Percentiles rank a stretch among this genome's conserved stretches.
Conservation (phyloP, 1,140 invertebrate species). For the Papilio machaon region DNA sequence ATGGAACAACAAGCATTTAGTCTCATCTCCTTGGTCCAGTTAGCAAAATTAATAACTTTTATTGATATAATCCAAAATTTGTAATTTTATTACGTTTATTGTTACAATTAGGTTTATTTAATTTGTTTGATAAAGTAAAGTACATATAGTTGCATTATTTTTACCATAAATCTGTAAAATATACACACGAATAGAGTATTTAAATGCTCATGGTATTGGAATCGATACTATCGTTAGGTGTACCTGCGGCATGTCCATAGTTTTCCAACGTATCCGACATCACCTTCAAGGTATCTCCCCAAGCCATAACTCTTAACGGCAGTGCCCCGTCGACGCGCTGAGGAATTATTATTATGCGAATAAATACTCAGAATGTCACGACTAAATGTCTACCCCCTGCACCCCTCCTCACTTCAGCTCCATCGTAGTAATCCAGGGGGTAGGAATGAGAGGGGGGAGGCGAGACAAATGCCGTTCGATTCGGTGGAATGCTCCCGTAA, state of each 20-base stretch:
- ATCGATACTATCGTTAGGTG: neutral
- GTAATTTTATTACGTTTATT: neutral
- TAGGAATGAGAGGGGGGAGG: constrained; percentile 37
- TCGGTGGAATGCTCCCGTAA: constrained; percentile 52
- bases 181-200: neutral
- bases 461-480: constrained; percentile 67
- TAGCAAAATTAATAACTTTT: neutral
- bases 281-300: constrained; percentile 75
- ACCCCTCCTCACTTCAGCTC: constrained; percentile 41
- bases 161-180: neutral
- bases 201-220: too few relatives aligned
- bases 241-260: constrained; percentile 44
- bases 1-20: neutral
- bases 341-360: constrained; percentile 84
- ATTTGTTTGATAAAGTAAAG: neutral
- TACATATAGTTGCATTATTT: neutral
- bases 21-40: too few relatives aligned
- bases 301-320: constrained; percentile 79
- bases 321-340: constrained; percentile 77
- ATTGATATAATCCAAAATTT: neutral
- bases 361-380: constrained; percentile 83
- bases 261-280: constrained; percentile 47
- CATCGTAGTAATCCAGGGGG: constrained; percentile 60
- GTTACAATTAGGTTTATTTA: neutral
- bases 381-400: constrained; percentile 78